These are phyloP conservation scores for Aphaenogaster floridana DNA, from an alignment of 1,140 invertebrate species.

Conservation along the genomic window DNA sequence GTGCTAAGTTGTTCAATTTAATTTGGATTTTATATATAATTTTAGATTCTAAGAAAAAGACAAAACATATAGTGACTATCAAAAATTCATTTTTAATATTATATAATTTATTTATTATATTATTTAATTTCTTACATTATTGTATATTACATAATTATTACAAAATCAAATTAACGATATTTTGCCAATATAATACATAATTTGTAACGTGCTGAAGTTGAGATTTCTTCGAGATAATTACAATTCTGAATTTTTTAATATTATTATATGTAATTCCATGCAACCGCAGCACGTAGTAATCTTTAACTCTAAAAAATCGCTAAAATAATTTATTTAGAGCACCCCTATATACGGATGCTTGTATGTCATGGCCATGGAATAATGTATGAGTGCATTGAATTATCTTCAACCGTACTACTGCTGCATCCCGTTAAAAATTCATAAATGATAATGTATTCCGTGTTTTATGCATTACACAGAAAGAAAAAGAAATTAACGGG, in stretches of 20 bases:
- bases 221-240: background rate
- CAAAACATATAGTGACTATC: background rate
- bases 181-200: background rate
- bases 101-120: background rate
- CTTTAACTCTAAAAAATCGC: conserved; percentile 21
- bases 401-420: conserved; percentile 35
- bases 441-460: conserved; percentile 57
- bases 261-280: background rate
- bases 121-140: background rate
- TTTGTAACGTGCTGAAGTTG: background rate
- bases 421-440: conserved; percentile 47
- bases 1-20: background rate
- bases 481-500: conserved; percentile 39
- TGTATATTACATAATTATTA: background rate
- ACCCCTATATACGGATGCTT: conserved; percentile 4
- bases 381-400: conserved; percentile 56
- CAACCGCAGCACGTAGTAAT: background rate
- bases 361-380: conserved; percentile 39
- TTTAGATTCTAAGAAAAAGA: background rate
- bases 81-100: background rate
- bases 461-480: conserved; percentile 49
- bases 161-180: too few species aligned
- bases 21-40: background rate
- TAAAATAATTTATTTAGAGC: conserved; percentile 50
- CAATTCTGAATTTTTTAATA: background rate